Evolutionary conservation across 2,113 vertebrate species (phyloP).

Genomic region (Gila orcuttii): DNA sequence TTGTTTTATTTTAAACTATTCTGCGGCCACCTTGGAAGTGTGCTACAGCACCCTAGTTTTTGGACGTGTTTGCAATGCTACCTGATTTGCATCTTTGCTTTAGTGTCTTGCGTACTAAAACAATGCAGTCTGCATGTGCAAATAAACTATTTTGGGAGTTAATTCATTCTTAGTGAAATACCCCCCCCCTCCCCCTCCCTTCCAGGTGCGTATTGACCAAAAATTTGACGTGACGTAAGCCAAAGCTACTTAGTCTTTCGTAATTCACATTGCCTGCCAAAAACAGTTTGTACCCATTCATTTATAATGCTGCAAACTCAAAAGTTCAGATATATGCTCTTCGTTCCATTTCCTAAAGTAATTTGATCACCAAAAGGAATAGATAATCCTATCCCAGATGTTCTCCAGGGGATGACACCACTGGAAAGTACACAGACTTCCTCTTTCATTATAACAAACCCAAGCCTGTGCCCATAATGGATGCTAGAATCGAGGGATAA

Average conservation of each 20-base stretch:
- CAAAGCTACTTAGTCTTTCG: neutral
- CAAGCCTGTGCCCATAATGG: neutral
- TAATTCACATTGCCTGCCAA: neutral
- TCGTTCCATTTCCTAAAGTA: neutral
- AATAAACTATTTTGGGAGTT: neutral
- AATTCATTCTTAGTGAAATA: neutral
- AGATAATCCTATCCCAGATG: neutral
- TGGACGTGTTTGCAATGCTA: neutral
- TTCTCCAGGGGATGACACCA: slow-evolving; percentile 16
- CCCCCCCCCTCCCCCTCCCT: neutral
- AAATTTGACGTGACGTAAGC: neutral
- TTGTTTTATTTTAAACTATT: neutral
- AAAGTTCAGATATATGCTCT: slow-evolving; percentile 3
- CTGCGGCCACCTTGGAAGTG: neutral
- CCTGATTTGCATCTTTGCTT: neutral
- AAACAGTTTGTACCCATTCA: neutral
- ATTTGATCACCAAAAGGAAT: slow-evolving; percentile 13
- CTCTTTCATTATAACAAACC: slow-evolving; percentile 17
- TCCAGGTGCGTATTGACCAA: neutral
- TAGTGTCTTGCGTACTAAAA: neutral
- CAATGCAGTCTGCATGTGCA: neutral
- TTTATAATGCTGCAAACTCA: neutral
- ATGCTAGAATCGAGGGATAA: neutral
- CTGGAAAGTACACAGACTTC: slow-evolving; percentile 35
- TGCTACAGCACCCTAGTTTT: neutral